Base-by-base conservation (phyloP, 2,888 invertebrate species). In the Scaptomyza caliginosa region DNA sequence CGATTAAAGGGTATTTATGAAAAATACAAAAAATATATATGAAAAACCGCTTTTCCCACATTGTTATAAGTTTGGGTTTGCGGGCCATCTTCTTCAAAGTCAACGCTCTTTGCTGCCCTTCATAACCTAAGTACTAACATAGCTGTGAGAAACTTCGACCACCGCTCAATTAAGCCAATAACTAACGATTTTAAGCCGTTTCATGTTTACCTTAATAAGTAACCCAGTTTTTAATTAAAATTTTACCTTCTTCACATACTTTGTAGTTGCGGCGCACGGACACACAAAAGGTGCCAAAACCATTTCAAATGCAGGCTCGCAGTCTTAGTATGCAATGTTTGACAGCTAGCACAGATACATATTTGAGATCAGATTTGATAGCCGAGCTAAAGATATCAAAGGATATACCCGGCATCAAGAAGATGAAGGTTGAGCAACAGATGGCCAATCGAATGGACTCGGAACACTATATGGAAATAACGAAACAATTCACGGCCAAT, bases 331-430 rank as follows among this genome's bases (percentile, higher is more conserved):
- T 96, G 90, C 95, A 95, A 90, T 95, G 95, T 80, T 90, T 95
- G 34, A 93, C 95, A 56, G 94, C 93, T 60, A 92, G 93, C 66
- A 92, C 92, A 39, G 96, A 96, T 69, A 93, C 94, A 42, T 96
- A 94, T 92, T 93, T 94, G 80, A 97, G 96, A 91, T 96, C 95
- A 23, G 97, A 97, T 90, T 92, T 98, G 45, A 98, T 98, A 70
- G 97, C 97, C 43, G 98, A 98, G 89, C 92, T 98, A 65, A 98
- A 98, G 91, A 94, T 96, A 93, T 97, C 97, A 40, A 97, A 96
- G 91, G 97, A 98, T 90, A 96, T 97, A 68, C 95, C 96, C 1
- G 98, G 98, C n/a, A 97, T 98, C 54, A 96, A 96, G 91, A 97
- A 97, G 91, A 92, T 97, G 93, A 98, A 97, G 91, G 96, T 97